Percentiles rank a stretch among this genome's conserved stretches.
Evolutionary conservation across 1,140 invertebrate genomes (phyloP).

Genomic region (Tetramorium simillimum): DNA sequence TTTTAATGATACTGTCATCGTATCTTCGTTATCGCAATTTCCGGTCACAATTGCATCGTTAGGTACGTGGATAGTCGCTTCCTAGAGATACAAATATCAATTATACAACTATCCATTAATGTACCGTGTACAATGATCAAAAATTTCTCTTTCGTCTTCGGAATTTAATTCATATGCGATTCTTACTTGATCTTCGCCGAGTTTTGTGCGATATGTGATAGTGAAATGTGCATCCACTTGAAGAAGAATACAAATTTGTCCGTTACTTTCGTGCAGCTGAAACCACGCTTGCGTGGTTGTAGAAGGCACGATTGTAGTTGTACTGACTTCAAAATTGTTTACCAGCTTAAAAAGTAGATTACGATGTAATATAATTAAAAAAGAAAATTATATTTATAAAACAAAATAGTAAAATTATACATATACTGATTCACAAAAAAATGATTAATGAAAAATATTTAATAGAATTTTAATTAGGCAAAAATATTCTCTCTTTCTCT

Average conservation of each 20-base stretch:
- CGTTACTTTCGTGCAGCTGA: constrained; percentile 87
- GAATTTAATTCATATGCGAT: background rate
- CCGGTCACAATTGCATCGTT: constrained; percentile 88
- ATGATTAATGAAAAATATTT: background rate
- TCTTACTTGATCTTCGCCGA: constrained; percentile 87
- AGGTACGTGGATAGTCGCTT: constrained; percentile 89
- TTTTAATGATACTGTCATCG: constrained; percentile 88
- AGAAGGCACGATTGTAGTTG: constrained; percentile 66
- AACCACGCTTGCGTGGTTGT: constrained; percentile 71
- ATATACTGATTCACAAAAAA: background rate
- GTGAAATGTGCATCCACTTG: constrained; percentile 88
- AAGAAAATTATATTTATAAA: background rate
- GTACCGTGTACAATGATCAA: background rate
- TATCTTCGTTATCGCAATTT: constrained; percentile 89
- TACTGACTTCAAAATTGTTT: constrained; percentile 66
- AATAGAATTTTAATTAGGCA: background rate
- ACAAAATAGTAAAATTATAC: background rate
- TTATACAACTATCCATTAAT: background rate
- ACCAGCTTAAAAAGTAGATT: constrained; percentile 58
- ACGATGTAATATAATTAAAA: constrained; percentile 6
- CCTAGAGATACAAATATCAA: constrained; percentile 80
- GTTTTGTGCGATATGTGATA: constrained; percentile 88
- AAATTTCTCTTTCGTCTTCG: background rate
- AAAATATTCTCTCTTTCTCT: constrained; percentile 1
- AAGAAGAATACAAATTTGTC: constrained; percentile 89